Base-by-base conservation (phyloP, 2,797 vertebrate genomes). In the Chaenodraco wilsoni region DNA sequence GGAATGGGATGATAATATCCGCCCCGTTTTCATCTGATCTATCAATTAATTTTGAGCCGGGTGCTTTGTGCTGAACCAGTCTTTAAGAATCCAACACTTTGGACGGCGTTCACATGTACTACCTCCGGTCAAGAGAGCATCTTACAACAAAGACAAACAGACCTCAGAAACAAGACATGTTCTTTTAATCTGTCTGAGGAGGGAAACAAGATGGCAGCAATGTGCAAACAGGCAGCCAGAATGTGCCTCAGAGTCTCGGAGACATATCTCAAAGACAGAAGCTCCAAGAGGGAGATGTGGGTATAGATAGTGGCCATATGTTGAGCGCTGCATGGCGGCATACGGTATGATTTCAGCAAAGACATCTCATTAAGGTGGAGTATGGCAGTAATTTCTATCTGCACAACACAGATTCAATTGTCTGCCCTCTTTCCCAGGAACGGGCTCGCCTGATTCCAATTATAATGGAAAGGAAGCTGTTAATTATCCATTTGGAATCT, bases 401-500 rank as follows among this genome's bases (percentile, higher is more conserved):
- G 87, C 78, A 88, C 81, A 87, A 84, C 77, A 69, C 82, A 81
- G 90, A 94, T 93, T 93, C 71, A 91, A 93, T 94, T 92, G 92
- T 91, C 86, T 92, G 90, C 90, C 85, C 83, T 87, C 85, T 85
- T 93, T 91, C 81, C 81, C 88, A 77, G 69, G 79, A 91, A 90
- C 74, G 81, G 81, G 79, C 69, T 65, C 13, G 73, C 82, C 87
- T 78, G 73, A 83, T 93, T 95, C 92, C 87, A 90, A 94, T 94
- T 92, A 93, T 84, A 90, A 90, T 61, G 71, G 82, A 84, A 84
- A 82, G 84, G 77, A 90, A 92, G 84, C 89, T 88, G 87, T 89
- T 95, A 92, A 94, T 94, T 93, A 93, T 90, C 90, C 69, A 73
- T 89, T 91, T 88, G 79, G 81, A 89, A 89, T 86, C 76, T 87